Base-by-base conservation (phyloP, 2,113 vertebrate genomes). In the Actenoides lindsayi region DNA sequence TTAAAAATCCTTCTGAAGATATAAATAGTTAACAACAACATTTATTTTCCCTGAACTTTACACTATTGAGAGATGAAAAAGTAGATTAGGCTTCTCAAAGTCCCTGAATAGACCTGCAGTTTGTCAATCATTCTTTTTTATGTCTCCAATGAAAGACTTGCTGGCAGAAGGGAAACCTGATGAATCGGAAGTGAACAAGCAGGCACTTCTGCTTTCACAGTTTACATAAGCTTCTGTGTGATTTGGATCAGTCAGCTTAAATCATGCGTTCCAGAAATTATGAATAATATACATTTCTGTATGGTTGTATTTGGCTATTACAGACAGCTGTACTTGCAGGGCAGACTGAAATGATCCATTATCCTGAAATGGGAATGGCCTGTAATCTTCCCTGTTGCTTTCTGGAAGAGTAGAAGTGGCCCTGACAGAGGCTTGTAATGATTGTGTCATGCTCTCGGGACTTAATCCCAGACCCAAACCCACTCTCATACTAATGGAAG, bases 241-340 rank as follows among this genome's bases (percentile, higher is more conserved):
- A 89, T 94, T 94, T 94, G 48, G 62, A 91, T 96, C 83, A 91
- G 44, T 83, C 65, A 79, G 73, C 81, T 81, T 89, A 89, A 89
- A 89, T 94, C 6, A 12, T 64, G 31, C 84, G 82, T 96, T 91
- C 51, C 57, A 82, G 65, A 89, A 87, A 82, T 89, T 84, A 39
- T 75, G 57, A 82, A 13, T 39, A 42, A 16, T 35, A 39, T 1
- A 8, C 9, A 11, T 33, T 80, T 83, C 39, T 78, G 5, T 51
- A 11, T 68, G 57, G 77, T 14, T 75, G 77, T 59, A 56, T 35
- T 84, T 60, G 51, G 69, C 68, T 81, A 2, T 76, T 68, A 21
- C 1, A 71, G 86, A 57, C 73, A 92, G 96, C 89, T 94, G 92
- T 64, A 79, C 53, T 84, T 78, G 44, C 25, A 82, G 74, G n/a